Conservation (phyloP, 2,113 vertebrate species). For the Clinocottus analis region DNA sequence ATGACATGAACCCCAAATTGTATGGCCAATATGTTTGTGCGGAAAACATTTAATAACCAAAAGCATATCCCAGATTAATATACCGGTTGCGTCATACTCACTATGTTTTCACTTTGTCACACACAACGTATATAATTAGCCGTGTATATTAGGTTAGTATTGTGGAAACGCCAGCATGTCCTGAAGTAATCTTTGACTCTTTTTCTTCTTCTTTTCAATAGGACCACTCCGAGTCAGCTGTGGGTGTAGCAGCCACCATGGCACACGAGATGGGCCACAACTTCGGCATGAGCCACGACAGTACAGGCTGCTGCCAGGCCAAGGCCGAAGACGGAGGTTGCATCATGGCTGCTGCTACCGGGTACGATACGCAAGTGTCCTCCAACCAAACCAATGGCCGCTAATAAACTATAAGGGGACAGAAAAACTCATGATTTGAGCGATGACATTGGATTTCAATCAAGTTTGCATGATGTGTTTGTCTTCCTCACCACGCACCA, state of each 20-base stretch:
- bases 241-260: conserved; percentile 95
- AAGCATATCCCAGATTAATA: neutral
- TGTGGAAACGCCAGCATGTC: too few species aligned
- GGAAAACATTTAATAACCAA: neutral
- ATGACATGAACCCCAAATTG: too few species aligned
- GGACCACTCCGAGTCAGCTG: conserved; percentile 92
- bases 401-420: neutral
- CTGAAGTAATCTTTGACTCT: neutral
- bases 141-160: neutral
- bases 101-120: neutral
- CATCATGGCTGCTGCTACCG: conserved; percentile 98
- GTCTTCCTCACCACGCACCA: conserved; percentile 57
- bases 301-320: conserved; percentile 87
- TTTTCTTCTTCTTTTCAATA: conserved; percentile 58
- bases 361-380: conserved; percentile 81
- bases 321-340: conserved; percentile 91
- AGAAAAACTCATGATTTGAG: neutral
- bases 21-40: neutral
- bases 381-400: neutral
- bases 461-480: neutral
- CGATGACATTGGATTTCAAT: neutral
- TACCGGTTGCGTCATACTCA: neutral
- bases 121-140: neutral
- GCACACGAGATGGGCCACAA: conserved; percentile 99
- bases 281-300: conserved; percentile 97